Base-by-base conservation (phyloP, 2,797 vertebrate species). In the Numenius phaeopus region DNA sequence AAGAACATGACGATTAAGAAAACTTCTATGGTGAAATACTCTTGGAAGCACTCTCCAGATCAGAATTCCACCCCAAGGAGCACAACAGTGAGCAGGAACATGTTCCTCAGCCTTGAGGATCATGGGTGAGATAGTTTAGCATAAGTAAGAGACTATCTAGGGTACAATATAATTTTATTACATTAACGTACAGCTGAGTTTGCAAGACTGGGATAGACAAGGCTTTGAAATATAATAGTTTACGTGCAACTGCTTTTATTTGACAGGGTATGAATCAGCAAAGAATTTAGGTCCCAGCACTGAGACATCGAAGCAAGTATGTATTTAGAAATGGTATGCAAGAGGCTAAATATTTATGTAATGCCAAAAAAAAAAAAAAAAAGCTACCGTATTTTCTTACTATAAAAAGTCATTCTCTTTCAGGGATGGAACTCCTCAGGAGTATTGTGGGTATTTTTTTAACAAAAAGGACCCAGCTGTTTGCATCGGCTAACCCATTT, bases 201-300 rank as follows among this genome's bases (percentile, higher is more conserved):
- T 85, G 71, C 70, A 87, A 82, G 37, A 37, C n/a, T 72, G 14
- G 19, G 20, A 65, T 21, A 91, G 77, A 66, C 21, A 65, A 81
- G 42, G 13, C 77, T 94, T 94, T 94, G 83, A 96, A 96, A 95
- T 87, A 39, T 13, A 91, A 83, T 40, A 44, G 50, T 76, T 91
- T 81, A 80, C 2, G 1, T 82, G 66, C 13, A 79, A n/a, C 66
- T 67, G 27, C 69, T 75, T 72, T 93, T 76, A 87, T 84, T 91
- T 96, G 58, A 89, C 77, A 95, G 88, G 30, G 14, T 87, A 79
- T 84, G 94, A 97, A 73, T 96, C 93, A 96, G 93, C 77, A 87
- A 96, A 95, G 47, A 90, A 73, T 87, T 95, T 87, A 55, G 11
- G 52, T 93, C 66, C 26, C 71, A 90, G 73, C 14, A 76, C 47